Conservation (phyloP, 2,888 invertebrate genomes). For the Galerucella calmariensis region DNA sequence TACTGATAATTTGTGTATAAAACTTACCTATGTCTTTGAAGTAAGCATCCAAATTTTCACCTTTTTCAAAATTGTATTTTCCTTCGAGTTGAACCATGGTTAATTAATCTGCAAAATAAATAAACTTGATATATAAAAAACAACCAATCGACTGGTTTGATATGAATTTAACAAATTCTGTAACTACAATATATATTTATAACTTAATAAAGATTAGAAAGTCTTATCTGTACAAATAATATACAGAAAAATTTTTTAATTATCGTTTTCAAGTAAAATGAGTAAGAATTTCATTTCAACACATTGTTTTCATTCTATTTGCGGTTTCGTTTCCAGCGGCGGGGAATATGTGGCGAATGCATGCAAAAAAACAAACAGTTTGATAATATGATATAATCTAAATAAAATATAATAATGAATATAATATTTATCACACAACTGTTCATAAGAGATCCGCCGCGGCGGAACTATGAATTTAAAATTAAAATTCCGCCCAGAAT, state of each 20-base stretch:
- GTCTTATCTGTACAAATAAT: constrained; percentile 10
- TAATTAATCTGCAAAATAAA: background rate
- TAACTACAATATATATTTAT: constrained; percentile 13
- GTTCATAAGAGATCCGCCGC: too few species aligned
- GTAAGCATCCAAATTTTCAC: constrained; percentile 75
- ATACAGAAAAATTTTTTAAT: constrained; percentile 18
- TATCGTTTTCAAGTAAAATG: constrained; percentile 9
- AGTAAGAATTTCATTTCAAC: constrained; percentile 13
- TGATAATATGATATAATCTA: too few species aligned
- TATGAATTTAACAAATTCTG: constrained; percentile 5
- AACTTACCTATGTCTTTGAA: constrained; percentile 72
- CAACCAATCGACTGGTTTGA: background rate
- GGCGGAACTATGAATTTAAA: too few species aligned
- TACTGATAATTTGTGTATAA: background rate
- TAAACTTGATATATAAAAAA: background rate
- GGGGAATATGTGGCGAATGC: too few species aligned
- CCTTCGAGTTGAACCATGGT: constrained; percentile 71
- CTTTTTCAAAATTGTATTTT: constrained; percentile 73
- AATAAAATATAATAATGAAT: too few species aligned
- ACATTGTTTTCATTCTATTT: background rate
- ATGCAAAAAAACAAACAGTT: too few species aligned
- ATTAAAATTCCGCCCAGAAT: too few species aligned
- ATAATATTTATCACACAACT: too few species aligned
- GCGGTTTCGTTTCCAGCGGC: constrained; percentile 1
- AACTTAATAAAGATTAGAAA: constrained; percentile 25